phyloP scores from a whole-genome alignment of 2,888 invertebrate species.

The Eristalis arbustorum region DNA sequence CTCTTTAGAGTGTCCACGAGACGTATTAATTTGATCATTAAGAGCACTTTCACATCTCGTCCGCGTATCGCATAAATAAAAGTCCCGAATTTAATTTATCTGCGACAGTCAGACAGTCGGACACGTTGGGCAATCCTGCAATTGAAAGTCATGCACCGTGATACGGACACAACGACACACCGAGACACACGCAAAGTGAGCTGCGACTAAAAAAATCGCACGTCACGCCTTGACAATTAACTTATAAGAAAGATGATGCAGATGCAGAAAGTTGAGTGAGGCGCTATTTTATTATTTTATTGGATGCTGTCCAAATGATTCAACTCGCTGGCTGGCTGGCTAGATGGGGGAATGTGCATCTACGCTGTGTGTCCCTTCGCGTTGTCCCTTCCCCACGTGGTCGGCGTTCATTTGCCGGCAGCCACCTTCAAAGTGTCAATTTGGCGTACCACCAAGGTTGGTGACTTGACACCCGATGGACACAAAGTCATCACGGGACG shows the following conservation, averaged over 20 bases:
- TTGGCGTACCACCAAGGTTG: constrained; percentile 58
- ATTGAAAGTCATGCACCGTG: constrained; percentile 17
- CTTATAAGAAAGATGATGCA: constrained; percentile 68
- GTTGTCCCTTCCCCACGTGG: not conserved
- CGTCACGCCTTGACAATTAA: constrained; percentile 65
- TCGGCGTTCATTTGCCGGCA: constrained; percentile 4
- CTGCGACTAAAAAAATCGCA: constrained; percentile 13
- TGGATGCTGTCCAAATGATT: constrained; percentile 50
- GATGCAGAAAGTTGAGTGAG: constrained; percentile 64
- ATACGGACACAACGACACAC: not conserved
- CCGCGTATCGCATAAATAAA: constrained; percentile 47
- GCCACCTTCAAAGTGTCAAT: constrained; percentile 68
- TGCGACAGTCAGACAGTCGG: constrained; percentile 4
- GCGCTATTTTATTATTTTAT: constrained; percentile 53
- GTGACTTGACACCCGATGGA: constrained; percentile 64
- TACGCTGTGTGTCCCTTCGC: not conserved
- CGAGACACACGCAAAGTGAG: not conserved
- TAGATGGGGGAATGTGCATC: not conserved
- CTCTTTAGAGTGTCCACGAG: constrained; percentile 54
- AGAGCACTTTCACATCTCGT: constrained; percentile 62
- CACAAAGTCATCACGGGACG: constrained; percentile 35
- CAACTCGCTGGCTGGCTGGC: not conserved
- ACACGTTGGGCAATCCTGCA: constrained; percentile 21
- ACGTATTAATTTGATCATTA: constrained; percentile 65
- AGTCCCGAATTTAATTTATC: constrained; percentile 62